Percentiles rank a stretch among this genome's conserved stretches.
Evolutionary conservation across 1,140 invertebrate genomes (phyloP).

Genomic region (Eupristina koningsbergeri): DNA sequence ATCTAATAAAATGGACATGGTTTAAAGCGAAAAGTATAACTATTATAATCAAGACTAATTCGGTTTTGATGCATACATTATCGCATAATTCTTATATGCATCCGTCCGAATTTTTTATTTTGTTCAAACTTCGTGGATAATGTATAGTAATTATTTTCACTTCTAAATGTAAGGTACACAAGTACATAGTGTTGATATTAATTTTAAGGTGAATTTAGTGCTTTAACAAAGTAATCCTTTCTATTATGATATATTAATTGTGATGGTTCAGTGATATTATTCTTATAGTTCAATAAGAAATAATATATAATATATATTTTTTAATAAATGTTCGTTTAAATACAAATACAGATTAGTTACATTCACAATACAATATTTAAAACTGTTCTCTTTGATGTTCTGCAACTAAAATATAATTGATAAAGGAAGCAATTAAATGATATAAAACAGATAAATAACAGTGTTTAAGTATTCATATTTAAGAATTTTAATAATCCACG

Average conservation of each 20-base stretch:
- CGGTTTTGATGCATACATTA: not conserved
- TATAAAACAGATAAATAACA: slow-evolving; percentile 5
- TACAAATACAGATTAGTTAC: slow-evolving; percentile 16
- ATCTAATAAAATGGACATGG: not conserved
- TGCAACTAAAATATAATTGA: slow-evolving; percentile 10
- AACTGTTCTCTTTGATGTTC: slow-evolving; percentile 6
- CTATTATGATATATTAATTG: slow-evolving; percentile 39
- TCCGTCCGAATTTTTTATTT: slow-evolving; percentile 33
- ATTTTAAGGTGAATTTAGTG: slow-evolving; percentile 30
- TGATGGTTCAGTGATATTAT: slow-evolving; percentile 45
- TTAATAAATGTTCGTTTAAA: slow-evolving; percentile 40
- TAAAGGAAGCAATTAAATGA: not conserved
- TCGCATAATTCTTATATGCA: slow-evolving; percentile 18
- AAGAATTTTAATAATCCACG: not conserved
- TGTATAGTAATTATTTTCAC: not conserved
- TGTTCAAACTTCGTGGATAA: slow-evolving; percentile 6
- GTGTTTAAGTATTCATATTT: slow-evolving; percentile 2
- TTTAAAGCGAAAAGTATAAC: not conserved
- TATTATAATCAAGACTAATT: not conserved
- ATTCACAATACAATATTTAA: slow-evolving; percentile 3
- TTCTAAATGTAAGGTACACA: not conserved
- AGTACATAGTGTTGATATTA: not conserved
- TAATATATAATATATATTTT: slow-evolving; percentile 47
- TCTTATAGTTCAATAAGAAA: slow-evolving; percentile 40
- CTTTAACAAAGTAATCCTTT: slow-evolving; percentile 21